Conservation (phyloP, 1,140 invertebrate species). For the Drosophila tsacasi region DNA sequence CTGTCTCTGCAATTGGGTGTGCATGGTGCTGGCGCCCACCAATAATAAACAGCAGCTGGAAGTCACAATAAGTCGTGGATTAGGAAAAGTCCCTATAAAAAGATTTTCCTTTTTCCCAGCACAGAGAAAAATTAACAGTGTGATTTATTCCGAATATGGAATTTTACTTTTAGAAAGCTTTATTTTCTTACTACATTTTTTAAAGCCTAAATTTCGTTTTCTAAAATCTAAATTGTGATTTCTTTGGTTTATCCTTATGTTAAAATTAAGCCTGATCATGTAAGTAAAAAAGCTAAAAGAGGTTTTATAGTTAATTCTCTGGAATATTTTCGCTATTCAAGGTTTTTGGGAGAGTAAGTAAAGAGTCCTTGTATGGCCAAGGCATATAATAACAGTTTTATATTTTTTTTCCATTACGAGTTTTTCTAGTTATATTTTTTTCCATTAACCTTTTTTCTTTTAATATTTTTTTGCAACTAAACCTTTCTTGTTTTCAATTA, state of each 20-base stretch:
- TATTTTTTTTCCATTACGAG: too few relatives aligned
- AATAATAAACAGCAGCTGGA: constrained; percentile 39
- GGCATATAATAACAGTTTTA: not conserved
- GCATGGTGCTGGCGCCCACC: constrained; percentile 35
- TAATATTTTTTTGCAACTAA: too few relatives aligned
- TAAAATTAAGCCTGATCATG: not conserved
- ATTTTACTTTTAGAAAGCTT: too few relatives aligned
- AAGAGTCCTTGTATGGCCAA: not conserved
- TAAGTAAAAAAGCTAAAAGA: not conserved
- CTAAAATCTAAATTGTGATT: too few relatives aligned
- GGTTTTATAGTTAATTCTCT: too few relatives aligned
- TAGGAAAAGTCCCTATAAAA: constrained; percentile 29
- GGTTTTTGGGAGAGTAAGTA: not conserved
- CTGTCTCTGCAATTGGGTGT: constrained; percentile 6
- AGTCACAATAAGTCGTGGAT: constrained; percentile 47
- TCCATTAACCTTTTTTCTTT: too few relatives aligned
- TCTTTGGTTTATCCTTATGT: not conserved
- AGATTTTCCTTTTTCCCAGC: constrained; percentile 25
- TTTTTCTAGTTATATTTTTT: too few relatives aligned
- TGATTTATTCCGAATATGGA: not conserved
- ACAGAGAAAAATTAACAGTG: not conserved
- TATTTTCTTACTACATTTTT: accelerated
- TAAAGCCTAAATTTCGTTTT: too few relatives aligned
- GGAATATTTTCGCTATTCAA: not conserved
- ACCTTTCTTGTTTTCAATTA: too few relatives aligned